phyloP scores from a whole-genome alignment of 2,888 invertebrate genomes.

The Pseudococcus viburni region DNA sequence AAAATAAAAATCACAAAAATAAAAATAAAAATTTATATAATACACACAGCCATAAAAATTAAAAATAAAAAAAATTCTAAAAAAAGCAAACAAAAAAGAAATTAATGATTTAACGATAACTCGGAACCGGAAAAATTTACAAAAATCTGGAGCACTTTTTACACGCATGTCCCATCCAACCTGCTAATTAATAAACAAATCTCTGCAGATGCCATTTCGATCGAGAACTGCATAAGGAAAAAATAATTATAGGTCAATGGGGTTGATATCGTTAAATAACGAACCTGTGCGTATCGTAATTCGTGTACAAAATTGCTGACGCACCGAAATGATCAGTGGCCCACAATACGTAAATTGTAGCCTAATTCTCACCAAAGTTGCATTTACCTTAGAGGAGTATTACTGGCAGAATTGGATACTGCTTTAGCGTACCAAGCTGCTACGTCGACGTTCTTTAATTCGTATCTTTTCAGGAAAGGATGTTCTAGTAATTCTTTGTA shows the following conservation, averaged over 20 bases:
- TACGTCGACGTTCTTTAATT: slow-evolving; percentile 80
- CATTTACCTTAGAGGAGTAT: slow-evolving; percentile 59
- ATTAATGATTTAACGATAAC: slow-evolving; percentile 41
- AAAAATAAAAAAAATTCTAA: neutral
- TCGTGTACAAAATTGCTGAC: neutral
- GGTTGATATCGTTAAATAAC: neutral
- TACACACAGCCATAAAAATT: slow-evolving; percentile 57
- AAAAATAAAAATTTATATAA: slow-evolving; percentile 53
- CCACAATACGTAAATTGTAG: neutral
- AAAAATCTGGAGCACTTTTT: slow-evolving; percentile 28
- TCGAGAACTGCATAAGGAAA: slow-evolving; percentile 51
- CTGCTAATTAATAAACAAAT: slow-evolving; percentile 44
- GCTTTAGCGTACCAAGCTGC: slow-evolving; percentile 84
- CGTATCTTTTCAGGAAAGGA: slow-evolving; percentile 87
- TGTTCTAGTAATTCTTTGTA: slow-evolving; percentile 92
- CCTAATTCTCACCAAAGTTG: neutral
- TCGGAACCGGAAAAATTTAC: slow-evolving; percentile 23
- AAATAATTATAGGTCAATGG: slow-evolving; percentile 23
- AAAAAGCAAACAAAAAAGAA: slow-evolving; percentile 35
- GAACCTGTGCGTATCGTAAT: neutral
- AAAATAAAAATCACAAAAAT: slow-evolving; percentile 44
- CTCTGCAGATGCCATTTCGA: neutral
- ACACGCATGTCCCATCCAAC: slow-evolving; percentile 40
- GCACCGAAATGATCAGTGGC: neutral
- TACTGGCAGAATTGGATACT: slow-evolving; percentile 41